These are phyloP conservation scores for Proterorhinus semilunaris DNA, from an alignment of 2,113 vertebrate genomes.

Conservation along the genomic window DNA sequence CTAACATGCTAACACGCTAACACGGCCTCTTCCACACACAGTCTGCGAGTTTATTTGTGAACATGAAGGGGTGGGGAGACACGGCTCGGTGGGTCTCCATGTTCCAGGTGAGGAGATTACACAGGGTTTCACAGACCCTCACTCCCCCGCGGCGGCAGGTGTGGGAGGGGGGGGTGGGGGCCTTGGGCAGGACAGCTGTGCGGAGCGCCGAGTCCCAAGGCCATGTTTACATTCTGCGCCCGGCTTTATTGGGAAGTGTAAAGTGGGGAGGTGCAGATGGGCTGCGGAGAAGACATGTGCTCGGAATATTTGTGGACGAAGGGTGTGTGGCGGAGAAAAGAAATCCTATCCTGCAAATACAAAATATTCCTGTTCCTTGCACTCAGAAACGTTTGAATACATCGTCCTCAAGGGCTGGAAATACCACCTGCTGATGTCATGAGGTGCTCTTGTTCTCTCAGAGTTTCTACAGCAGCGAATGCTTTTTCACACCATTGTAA, in stretches of 20 bases:
- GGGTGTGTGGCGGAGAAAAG: no score
- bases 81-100: constrained; percentile 50
- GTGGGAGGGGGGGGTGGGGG: neutral
- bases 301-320: neutral
- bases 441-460: no score
- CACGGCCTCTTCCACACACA: neutral
- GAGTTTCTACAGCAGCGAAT: no score
- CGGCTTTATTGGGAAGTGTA: constrained; percentile 1
- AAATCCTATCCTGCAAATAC: no score
- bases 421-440: no score
- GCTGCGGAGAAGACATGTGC: neutral
- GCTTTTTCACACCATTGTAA: no score
- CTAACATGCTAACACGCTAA: constrained; percentile 22
- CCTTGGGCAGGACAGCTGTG: constrained; percentile 7
- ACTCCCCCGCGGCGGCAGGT: constrained; percentile 15
- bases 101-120: constrained; percentile 64
- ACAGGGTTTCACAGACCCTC: constrained; percentile 46
- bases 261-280: neutral
- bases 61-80: constrained; percentile 30
- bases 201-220: constrained; percentile 13
- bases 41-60: constrained; percentile 62
- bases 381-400: no score
- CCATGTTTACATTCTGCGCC: neutral
- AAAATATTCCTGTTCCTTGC: no score
- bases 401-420: no score